phyloP scores from a whole-genome alignment of 1,140 invertebrate species.

The Philotrypesis tridentata region DNA sequence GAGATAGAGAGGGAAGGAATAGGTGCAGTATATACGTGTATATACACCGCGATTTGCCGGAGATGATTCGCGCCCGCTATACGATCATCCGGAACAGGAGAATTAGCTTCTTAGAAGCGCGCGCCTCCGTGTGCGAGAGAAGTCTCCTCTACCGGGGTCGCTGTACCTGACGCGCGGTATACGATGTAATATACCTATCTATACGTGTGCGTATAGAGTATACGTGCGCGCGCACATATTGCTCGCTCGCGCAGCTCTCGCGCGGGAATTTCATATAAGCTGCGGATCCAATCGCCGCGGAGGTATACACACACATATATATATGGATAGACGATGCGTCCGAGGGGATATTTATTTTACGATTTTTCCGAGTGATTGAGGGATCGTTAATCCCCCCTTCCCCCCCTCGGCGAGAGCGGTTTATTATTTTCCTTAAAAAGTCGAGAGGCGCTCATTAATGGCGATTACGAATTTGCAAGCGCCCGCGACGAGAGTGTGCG shows the following conservation, averaged over 20 bases:
- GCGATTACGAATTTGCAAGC: not conserved
- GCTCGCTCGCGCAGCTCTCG: no score
- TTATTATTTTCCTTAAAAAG: not conserved
- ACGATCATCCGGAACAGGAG: constrained; percentile 9
- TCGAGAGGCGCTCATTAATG: not conserved
- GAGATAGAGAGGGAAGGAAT: no score
- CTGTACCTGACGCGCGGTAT: not conserved
- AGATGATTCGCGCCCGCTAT: no score
- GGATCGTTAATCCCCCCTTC: not conserved
- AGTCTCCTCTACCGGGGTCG: not conserved
- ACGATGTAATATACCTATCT: no score
- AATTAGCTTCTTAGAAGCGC: constrained; percentile 6
- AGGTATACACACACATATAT: not conserved
- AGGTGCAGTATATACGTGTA: no score
- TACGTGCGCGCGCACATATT: not conserved
- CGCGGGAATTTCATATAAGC: not conserved
- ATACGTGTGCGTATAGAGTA: not conserved
- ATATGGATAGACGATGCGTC: not conserved
- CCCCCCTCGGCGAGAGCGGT: no score
- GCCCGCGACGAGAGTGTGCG: not conserved
- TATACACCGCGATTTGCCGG: not conserved
- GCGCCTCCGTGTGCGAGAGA: not conserved
- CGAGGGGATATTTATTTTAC: not conserved
- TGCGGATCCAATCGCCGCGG: not conserved
- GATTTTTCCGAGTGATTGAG: not conserved